Evolutionary conservation across 2,888 invertebrate genomes (phyloP).

Genomic region (Schrankia costaestrigalis): DNA sequence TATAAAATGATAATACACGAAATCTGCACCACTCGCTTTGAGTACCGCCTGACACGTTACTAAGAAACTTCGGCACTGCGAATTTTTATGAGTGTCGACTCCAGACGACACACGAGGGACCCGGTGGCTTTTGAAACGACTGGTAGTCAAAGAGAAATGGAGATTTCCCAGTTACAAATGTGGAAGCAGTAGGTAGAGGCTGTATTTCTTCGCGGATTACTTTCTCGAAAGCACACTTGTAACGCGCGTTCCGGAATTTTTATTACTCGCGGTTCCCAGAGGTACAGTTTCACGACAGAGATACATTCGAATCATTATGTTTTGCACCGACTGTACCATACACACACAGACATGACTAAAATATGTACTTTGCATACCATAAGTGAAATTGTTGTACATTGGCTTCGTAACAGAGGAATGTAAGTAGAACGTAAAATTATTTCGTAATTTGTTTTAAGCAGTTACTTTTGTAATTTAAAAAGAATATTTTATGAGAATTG

Average conservation of each 20-base stretch:
- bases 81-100: slow-evolving; percentile 76
- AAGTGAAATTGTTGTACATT: no score
- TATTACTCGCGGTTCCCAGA: slow-evolving; percentile 65
- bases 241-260: slow-evolving; percentile 69
- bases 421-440: no score
- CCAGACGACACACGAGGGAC: slow-evolving; percentile 69
- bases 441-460: no score
- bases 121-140: slow-evolving; percentile 71
- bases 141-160: slow-evolving; percentile 77
- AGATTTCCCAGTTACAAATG: slow-evolving; percentile 77
- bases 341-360: no score
- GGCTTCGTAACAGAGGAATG: no score
- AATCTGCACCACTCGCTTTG: slow-evolving; percentile 44
- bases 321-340: slow-evolving; percentile 46
- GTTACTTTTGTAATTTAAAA: no score
- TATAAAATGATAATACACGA: slow-evolving; percentile 56
- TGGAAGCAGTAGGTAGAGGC: slow-evolving; percentile 67
- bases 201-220: slow-evolving; percentile 77
- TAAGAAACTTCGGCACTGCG: slow-evolving; percentile 61
- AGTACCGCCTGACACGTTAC: slow-evolving; percentile 50
- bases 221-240: slow-evolving; percentile 67
- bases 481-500: no score
- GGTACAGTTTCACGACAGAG: slow-evolving; percentile 67
- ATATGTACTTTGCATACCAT: no score
- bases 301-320: slow-evolving; percentile 68